Evolutionary conservation across 2,113 vertebrate species (phyloP).

Genomic region (Ursus arctos): DNA sequence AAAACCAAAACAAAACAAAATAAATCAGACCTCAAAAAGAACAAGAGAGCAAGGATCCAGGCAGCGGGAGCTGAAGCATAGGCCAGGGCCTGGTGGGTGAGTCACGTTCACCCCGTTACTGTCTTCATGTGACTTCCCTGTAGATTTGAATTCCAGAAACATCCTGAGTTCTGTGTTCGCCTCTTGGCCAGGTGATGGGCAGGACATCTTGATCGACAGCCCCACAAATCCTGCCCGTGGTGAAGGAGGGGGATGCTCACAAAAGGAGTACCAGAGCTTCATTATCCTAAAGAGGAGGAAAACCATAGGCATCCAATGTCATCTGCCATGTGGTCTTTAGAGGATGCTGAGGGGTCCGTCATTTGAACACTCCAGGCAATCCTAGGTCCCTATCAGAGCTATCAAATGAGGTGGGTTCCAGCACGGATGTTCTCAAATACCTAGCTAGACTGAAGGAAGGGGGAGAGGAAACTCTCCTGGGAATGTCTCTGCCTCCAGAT

Average conservation of each 20-base stretch:
- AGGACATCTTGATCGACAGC: neutral
- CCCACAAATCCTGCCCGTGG: neutral
- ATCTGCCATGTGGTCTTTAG: neutral
- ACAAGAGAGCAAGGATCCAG: neutral
- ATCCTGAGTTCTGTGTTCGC: neutral
- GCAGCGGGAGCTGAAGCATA: neutral
- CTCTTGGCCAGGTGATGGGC: neutral
- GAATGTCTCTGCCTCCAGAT: neutral
- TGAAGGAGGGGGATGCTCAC: neutral
- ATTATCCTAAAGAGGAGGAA: neutral
- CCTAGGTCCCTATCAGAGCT: neutral
- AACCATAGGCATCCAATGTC: too few relatives aligned
- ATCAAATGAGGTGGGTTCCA: neutral
- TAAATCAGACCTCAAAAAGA: neutral
- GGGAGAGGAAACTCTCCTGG: neutral
- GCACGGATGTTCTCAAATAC: neutral
- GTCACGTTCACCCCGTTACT: accelerated
- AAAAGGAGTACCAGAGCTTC: neutral
- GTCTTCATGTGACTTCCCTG: neutral
- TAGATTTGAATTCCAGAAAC: neutral
- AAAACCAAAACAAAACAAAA: neutral
- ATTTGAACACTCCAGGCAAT: neutral
- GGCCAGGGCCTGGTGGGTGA: neutral
- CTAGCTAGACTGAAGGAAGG: neutral
- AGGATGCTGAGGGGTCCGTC: neutral